Base-by-base conservation (phyloP, 2,888 invertebrate genomes). In the Gastrophysa polygoni region DNA sequence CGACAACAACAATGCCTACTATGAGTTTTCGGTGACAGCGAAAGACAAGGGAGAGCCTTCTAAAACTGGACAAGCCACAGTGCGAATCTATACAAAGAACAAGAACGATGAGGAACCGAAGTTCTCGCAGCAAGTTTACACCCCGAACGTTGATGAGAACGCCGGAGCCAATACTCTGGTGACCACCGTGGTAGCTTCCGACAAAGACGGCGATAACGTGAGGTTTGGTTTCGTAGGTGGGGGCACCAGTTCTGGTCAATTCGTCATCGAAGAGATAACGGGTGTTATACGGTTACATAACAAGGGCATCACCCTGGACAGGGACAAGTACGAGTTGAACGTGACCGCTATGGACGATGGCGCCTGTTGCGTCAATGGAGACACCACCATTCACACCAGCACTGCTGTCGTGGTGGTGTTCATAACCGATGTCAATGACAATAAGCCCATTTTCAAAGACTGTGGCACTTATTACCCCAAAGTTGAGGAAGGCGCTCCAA, bases 281-380 rank as follows among this genome's bases (percentile, higher is more conserved):
- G 96, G 95, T 71, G 96, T 96, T 28, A 96, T 96, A 72, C 90
- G 96, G 65, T 83, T 96, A 57, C 94, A 94, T 76, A 91, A 89
- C 72, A 93, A 94, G 77, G 88, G 91, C 4, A 96, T 96, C 69
- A 89, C 92, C 0, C 82, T 96, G 69, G 96, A 96, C 78, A 87
- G 93, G 67, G 96, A 96, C 79, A 96, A 96, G 80, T 98, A 98
- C 78, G 95, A 95, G 79, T 82, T 99, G 61, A 98, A 98, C 79
- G 96, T 99, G 7, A 96, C 97, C 0, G 98, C 98, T 1, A 89
- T 94, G 84, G 99, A 99, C 78, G 98, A 99, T 79, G 98, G 98
- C 0, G 92, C 95, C 1, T 99, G 98, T 79, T 99, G 98, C 79
- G 91, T 91, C 11, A 92, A 94, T 69, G 95, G 94, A 2, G 92